Evolutionary conservation across 2,888 invertebrate species (phyloP).

Genomic region (Parnassius apollo): DNA sequence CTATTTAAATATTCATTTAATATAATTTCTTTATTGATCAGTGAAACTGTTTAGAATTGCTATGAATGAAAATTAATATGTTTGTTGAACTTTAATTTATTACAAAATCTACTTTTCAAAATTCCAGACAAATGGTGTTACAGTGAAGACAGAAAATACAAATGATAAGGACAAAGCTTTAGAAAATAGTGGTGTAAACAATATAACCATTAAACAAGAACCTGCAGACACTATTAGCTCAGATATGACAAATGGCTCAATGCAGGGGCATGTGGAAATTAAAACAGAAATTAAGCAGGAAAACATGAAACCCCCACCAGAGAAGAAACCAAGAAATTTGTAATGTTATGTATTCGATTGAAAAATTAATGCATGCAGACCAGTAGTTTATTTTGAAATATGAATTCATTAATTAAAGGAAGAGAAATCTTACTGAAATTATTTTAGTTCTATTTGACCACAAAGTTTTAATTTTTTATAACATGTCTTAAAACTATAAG

Average conservation of each 20-base stretch:
- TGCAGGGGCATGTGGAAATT: constrained; percentile 75
- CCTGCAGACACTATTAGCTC: constrained; percentile 68
- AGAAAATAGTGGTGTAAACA: constrained; percentile 60
- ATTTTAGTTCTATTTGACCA: too few relatives aligned
- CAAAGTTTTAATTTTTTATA: too few relatives aligned
- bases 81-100: too few relatives aligned
- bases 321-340: constrained; percentile 87
- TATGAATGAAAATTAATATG: too few relatives aligned
- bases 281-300: constrained; percentile 87
- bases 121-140: constrained; percentile 65
- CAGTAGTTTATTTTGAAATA: too few relatives aligned
- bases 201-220: constrained; percentile 74
- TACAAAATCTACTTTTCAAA: neutral
- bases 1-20: too few relatives aligned
- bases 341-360: constrained; percentile 5
- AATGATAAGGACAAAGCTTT: constrained; percentile 66
- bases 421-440: too few relatives aligned
- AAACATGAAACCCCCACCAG: constrained; percentile 93
- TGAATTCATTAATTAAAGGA: too few relatives aligned
- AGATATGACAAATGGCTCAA: constrained; percentile 68
- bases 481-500: too few relatives aligned
- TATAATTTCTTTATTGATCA: too few relatives aligned
- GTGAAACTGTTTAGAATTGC: too few relatives aligned
- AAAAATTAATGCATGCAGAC: too few relatives aligned
- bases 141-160: constrained; percentile 67